Evolutionary conservation across 2,113 vertebrate species (phyloP).

Genomic region (Falcunculus frontatus): DNA sequence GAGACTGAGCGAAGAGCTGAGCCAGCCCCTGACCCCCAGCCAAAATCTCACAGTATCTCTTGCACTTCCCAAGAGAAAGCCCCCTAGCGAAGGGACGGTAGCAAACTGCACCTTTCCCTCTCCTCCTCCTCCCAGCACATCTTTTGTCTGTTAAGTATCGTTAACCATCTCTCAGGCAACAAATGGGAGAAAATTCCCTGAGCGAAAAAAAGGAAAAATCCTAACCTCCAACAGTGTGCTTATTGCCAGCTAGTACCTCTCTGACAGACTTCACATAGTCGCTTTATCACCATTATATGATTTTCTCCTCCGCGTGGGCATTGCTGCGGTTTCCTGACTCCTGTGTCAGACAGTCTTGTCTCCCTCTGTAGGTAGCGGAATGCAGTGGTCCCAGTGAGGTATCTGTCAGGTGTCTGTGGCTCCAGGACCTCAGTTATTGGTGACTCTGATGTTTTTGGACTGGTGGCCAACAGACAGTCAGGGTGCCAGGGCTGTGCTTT

Average conservation of each 20-base stretch:
- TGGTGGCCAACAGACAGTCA: background rate
- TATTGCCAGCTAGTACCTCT: background rate
- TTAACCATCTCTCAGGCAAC: background rate
- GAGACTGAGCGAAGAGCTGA: background rate
- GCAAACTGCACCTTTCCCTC: background rate
- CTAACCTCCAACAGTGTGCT: background rate
- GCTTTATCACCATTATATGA: accelerated
- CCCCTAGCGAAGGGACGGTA: background rate
- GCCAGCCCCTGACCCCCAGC: background rate
- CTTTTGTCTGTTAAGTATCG: background rate
- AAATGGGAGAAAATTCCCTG: background rate
- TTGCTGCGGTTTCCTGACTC: background rate
- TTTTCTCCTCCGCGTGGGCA: background rate
- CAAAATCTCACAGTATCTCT: too few relatives aligned
- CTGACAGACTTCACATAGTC: background rate
- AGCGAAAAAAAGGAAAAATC: background rate
- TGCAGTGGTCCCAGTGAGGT: background rate
- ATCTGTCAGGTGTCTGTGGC: accelerated
- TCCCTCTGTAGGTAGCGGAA: background rate
- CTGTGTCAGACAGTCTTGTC: background rate
- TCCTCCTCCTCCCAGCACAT: background rate
- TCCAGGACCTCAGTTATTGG: accelerated
- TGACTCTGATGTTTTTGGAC: background rate
- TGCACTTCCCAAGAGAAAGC: background rate
- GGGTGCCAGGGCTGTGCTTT: background rate